Conservation (phyloP, 2,797 vertebrate genomes). For the Lutjanus argentimaculatus region DNA sequence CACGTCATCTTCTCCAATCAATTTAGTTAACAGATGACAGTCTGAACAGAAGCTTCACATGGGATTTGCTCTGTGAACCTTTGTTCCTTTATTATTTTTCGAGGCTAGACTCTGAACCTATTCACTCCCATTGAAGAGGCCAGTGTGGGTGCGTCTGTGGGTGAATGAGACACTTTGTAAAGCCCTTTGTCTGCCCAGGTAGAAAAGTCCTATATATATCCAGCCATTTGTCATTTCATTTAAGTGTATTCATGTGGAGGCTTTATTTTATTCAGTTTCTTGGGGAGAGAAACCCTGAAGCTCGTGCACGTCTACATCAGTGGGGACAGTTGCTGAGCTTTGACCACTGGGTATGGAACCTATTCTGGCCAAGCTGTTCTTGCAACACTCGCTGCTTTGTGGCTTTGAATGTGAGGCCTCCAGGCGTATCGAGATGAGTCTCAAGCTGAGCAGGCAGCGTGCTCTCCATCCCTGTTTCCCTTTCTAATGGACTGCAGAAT, state of each 20-base stretch:
- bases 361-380: conserved; percentile 41
- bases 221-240: conserved; percentile 7
- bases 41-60: neutral
- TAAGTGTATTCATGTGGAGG: neutral
- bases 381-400: conserved; percentile 45
- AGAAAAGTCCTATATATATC: neutral
- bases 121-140: neutral
- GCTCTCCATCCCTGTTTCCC: conserved; percentile 50
- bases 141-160: neutral
- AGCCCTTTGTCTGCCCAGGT: conserved; percentile 9
- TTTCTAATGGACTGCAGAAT: conserved; percentile 68
- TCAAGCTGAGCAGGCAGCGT: conserved; percentile 55
- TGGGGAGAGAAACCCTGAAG: conserved; percentile 7
- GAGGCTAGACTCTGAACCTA: neutral
- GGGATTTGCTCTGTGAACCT: neutral
- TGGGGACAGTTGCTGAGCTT: conserved; percentile 34
- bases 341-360: conserved; percentile 41
- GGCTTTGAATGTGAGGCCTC: conserved; percentile 52
- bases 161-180: neutral
- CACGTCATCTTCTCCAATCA: neutral
- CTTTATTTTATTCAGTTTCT: conserved; percentile 2
- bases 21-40: neutral
- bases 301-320: conserved; percentile 4
- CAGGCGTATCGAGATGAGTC: conserved; percentile 56
- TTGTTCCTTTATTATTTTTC: neutral